Percentiles rank a stretch among this genome's conserved stretches.
These are phyloP conservation scores for Germaria angustata DNA, from an alignment of 2,888 invertebrate genomes.

Conservation along the genomic window DNA sequence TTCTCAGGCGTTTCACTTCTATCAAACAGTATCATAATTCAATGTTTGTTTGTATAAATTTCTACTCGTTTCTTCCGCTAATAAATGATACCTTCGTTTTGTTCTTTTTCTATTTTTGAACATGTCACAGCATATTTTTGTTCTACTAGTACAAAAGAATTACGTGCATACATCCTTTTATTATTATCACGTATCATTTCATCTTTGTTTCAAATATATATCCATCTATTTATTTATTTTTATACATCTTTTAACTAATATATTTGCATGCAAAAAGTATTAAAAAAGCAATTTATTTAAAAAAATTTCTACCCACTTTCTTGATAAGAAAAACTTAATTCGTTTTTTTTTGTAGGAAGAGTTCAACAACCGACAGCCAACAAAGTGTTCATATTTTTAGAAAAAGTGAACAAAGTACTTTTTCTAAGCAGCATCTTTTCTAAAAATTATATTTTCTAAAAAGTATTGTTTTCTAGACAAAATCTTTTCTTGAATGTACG, in stretches of 20 bases:
- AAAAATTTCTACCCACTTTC: background rate
- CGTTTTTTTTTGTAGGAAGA: background rate
- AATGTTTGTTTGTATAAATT: conserved; percentile 34
- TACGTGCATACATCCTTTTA: conserved; percentile 26
- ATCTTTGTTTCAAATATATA: conserved; percentile 47
- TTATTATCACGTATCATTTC: conserved; percentile 59
- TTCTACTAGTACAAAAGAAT: background rate
- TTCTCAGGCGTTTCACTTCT: conserved; percentile 21
- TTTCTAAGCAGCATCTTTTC: too few species aligned
- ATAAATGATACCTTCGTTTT: background rate
- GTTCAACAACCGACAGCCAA: background rate
- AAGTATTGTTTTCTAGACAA: too few species aligned
- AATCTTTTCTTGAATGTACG: too few species aligned
- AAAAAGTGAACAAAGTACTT: too few species aligned
- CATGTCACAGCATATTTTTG: conserved; percentile 34
- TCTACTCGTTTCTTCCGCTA: background rate
- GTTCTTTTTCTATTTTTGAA: background rate
- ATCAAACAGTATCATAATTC: conserved; percentile 40
- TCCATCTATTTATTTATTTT: conserved; percentile 28
- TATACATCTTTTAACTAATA: background rate
- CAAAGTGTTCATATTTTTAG: too few species aligned
- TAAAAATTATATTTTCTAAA: too few species aligned
- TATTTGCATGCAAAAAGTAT: conserved; percentile 24
- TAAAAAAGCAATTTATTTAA: background rate
- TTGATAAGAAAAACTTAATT: background rate